A percentile compares a stretch with the other conserved stretches of the same genome.
Evolutionary conservation across 30 jellyfish, hydroid and myxozoan genomes (phyloP).

Genomic region (Pseudorhiza aurosa): DNA sequence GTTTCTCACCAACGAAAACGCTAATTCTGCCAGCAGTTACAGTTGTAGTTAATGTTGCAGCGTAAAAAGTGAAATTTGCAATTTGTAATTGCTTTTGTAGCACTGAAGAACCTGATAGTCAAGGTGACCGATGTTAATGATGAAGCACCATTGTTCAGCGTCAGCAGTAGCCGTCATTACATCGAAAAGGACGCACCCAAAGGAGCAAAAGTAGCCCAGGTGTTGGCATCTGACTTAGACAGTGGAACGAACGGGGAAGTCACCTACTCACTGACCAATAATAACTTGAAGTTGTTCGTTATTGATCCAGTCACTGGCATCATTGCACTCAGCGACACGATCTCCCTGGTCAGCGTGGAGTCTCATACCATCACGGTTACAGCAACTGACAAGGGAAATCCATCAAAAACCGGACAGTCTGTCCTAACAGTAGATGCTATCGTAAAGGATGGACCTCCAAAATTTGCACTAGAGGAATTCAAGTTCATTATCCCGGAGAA

Average conservation of each 20-base stretch:
- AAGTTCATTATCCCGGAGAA: constrained; percentile 71
- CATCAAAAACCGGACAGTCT: constrained; percentile 80
- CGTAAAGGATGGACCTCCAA: constrained; percentile 88
- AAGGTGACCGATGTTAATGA: constrained; percentile 85
- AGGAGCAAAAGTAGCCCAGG: constrained; percentile 69
- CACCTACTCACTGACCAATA: constrained; percentile 58
- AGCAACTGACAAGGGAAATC: constrained; percentile 80
- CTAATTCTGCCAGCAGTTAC: too few relatives aligned
- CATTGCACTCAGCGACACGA: constrained; percentile 70
- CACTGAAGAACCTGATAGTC: constrained; percentile 78
- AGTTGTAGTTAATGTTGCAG: too few relatives aligned
- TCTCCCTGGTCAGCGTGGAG: constrained; percentile 57
- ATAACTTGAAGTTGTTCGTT: constrained; percentile 40
- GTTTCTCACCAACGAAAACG: too few relatives aligned
- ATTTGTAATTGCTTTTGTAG: too few relatives aligned
- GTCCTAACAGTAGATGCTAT: constrained; percentile 49
- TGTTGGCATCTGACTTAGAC: constrained; percentile 92
- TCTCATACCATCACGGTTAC: constrained; percentile 63
- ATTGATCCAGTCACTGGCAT: constrained; percentile 80
- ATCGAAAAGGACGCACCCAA: constrained; percentile 74
- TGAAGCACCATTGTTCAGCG: constrained; percentile 89
- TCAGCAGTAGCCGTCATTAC: constrained; percentile 70
- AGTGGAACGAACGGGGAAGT: constrained; percentile 86
- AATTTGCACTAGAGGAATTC: constrained; percentile 77
- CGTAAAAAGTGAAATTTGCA: too few relatives aligned